Evolutionary conservation across 2,888 invertebrate genomes (phyloP).

Genomic region (Syrista parreyssii): DNA sequence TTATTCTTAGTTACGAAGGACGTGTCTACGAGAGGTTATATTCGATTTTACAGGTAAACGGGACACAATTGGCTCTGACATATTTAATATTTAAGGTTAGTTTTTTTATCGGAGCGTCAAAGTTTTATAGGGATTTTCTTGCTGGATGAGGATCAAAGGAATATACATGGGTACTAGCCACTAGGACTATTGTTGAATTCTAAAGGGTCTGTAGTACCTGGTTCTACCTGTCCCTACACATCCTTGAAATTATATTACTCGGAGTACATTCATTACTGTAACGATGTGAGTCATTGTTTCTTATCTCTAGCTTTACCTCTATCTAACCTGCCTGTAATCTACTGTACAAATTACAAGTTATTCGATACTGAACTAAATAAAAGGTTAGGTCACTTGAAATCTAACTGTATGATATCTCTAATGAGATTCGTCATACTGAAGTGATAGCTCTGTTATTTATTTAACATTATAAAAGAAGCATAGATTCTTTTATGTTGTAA

Average conservation of each 20-base stretch:
- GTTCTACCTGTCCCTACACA: background rate
- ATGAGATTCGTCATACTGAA: background rate
- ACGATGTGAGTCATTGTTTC: background rate
- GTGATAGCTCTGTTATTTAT: background rate
- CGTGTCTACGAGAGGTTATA: background rate
- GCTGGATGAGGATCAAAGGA: background rate
- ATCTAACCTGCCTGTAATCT: background rate
- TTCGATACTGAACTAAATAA: background rate
- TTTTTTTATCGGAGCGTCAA: background rate
- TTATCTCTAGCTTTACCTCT: background rate
- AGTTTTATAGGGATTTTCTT: background rate
- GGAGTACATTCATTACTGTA: background rate
- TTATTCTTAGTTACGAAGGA: background rate
- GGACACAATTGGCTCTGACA: background rate
- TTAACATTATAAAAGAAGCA: background rate
- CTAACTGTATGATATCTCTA: background rate
- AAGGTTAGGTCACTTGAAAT: background rate
- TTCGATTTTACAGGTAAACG: background rate
- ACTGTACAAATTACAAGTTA: background rate
- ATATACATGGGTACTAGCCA: background rate
- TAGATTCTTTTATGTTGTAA: background rate
- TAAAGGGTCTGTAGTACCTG: background rate
- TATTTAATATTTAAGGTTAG: background rate
- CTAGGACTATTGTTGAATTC: background rate
- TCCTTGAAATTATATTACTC: background rate